phyloP scores from a whole-genome alignment of 2,888 invertebrate genomes.

The Cataglyphis altisquamis region DNA sequence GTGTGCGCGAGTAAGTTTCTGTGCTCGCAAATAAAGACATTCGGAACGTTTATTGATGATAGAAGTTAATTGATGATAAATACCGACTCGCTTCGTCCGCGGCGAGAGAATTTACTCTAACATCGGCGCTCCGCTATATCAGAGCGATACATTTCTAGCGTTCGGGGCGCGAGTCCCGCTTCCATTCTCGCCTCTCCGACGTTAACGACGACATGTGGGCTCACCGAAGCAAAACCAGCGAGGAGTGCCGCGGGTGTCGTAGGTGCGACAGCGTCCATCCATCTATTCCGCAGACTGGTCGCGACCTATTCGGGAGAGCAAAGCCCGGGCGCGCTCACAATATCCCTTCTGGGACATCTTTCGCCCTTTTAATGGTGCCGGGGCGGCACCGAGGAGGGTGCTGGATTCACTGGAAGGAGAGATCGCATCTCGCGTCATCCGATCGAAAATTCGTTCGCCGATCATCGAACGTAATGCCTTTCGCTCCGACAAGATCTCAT shows the following conservation, averaged over 20 bases:
- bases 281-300: conserved; percentile 73
- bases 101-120: conserved; percentile 82
- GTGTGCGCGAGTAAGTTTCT: not conserved
- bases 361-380: conserved; percentile 83
- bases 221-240: conserved; percentile 84
- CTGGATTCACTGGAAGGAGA: not conserved
- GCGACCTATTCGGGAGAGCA: conserved; percentile 65
- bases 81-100: conserved; percentile 75
- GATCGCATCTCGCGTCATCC: conserved; percentile 62
- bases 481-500: conserved; percentile 55
- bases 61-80: conserved; percentile 83
- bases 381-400: conserved; percentile 58
- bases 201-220: conserved; percentile 84
- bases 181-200: conserved; percentile 65
- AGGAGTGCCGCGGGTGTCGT: conserved; percentile 75
- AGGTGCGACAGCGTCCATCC: conserved; percentile 81
- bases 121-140: conserved; percentile 79
- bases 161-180: conserved; percentile 80
- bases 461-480: conserved; percentile 74
- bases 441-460: conserved; percentile 49
- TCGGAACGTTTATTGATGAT: conserved; percentile 46
- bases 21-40: conserved; percentile 6
- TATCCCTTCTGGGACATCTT: conserved; percentile 85
- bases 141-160: conserved; percentile 79
- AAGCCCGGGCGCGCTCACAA: conserved; percentile 74